Evolutionary conservation across 1,140 invertebrate species (phyloP).

Genomic region (Eurytemora carolleeae): DNA sequence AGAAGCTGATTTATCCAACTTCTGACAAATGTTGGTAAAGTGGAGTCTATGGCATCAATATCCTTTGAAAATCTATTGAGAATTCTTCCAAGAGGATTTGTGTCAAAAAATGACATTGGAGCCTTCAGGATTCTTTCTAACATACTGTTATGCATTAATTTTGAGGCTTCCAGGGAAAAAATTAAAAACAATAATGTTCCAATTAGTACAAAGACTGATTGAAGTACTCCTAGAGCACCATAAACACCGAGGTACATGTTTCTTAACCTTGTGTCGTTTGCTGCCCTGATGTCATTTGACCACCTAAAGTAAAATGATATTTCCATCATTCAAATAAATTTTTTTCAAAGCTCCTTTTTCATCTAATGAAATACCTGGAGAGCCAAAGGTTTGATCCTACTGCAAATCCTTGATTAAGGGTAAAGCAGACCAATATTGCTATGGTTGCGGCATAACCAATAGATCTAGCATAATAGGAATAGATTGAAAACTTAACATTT

Average conservation of each 20-base stretch:
- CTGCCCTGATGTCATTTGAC: constrained; percentile 22
- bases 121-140: constrained; percentile 33
- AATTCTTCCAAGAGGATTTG: constrained; percentile 44
- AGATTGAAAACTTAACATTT: constrained; percentile 10
- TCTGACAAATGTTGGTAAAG: constrained; percentile 24
- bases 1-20: constrained; percentile 6
- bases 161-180: constrained; percentile 18
- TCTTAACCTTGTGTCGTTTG: constrained; percentile 12
- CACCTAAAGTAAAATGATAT: no score
- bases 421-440: constrained; percentile 1
- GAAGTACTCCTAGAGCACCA: constrained; percentile 18
- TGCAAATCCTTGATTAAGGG: constrained; percentile 14
- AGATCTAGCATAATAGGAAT: neutral
- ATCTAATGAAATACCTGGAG: no score
- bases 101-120: constrained; percentile 52
- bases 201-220: constrained; percentile 20
- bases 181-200: constrained; percentile 20
- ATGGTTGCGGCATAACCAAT: neutral
- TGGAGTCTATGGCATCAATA: constrained; percentile 27
- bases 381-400: constrained; percentile 21
- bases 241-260: constrained; percentile 13
- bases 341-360: no score
- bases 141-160: constrained; percentile 21
- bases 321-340: no score
- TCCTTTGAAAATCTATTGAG: constrained; percentile 32